These are phyloP conservation scores for Drosophila repletoides DNA, from an alignment of 1,140 invertebrate genomes.

Conservation along the genomic window DNA sequence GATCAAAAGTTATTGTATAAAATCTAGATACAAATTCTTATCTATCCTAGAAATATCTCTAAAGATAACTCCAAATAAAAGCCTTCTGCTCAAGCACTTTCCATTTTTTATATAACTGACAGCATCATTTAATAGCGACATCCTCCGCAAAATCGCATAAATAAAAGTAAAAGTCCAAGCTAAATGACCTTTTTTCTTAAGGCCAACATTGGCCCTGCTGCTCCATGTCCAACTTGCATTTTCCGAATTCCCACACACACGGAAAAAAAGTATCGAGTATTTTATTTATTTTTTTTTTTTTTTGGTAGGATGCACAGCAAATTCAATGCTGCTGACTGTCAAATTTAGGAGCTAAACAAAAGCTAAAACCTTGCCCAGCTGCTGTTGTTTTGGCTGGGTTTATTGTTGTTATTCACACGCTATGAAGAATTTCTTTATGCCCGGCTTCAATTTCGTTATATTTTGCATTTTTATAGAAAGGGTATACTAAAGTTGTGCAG, in stretches of 20 bases:
- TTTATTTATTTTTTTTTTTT: no score
- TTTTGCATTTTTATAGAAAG: no score
- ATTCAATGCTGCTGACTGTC: constrained; percentile 47
- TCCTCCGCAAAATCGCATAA: background rate
- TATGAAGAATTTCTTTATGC: constrained; percentile 11
- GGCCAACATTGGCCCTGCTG: constrained; percentile 18
- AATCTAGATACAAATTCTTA: no score
- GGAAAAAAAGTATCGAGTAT: no score
- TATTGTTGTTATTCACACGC: constrained; percentile 25
- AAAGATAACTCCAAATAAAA: background rate
- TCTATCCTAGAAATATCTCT: no score
- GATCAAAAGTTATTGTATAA: no score
- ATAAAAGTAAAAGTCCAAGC: constrained; percentile 52
- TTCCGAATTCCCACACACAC: constrained; percentile 48
- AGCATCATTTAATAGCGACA: background rate
- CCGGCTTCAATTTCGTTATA: no score
- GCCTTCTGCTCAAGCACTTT: background rate
- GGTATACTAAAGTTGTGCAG: no score
- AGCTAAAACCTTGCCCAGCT: background rate
- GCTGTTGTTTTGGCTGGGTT: background rate
- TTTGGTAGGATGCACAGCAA: constrained; percentile 41
- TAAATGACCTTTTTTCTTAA: constrained; percentile 53
- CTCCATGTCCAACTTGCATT: constrained; percentile 23
- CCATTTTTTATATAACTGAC: background rate
- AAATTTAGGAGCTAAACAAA: constrained; percentile 5